Evolutionary conservation across 2,113 vertebrate species (phyloP), one percentile per base, ranked within the genome.

Genomic region (Dipodomys spectabilis): DNA sequence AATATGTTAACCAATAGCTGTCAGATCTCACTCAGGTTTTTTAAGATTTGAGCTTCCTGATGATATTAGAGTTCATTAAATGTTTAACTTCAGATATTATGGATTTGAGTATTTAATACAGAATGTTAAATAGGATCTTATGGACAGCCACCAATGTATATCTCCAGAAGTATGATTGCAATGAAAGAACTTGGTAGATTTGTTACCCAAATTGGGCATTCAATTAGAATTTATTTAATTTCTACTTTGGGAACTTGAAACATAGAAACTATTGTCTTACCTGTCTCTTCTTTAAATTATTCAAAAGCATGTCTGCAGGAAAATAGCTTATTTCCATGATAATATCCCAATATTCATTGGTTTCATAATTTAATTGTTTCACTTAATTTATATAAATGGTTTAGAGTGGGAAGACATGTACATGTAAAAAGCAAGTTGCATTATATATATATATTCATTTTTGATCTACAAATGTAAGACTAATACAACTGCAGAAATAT

Each of bases 401-500:
- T 97, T 53, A 39, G 15, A 98, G 97, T 98, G 96, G 96, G 96
- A 95, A 97, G 95, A 96, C 96, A 90, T 98, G 91, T 95, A 98
- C 97, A 97, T 97, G 97, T 98, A 97, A 97, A 97, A 98, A 98
- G 98, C 98, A 98, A 98, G 97, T 98, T 97, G 97, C 97, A 97
- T 97, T 98, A 97, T 97, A 98, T 98, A 98, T 98, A 94, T 96
- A 92, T 91, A 96, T 96, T 97, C 92, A 28, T 96, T 96, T 97
- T 97, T 96, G 79, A 96, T 97, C 95, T 97, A 95, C 98, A 98
- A 91, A 94, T 97, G 96, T 97, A 97, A 98, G 95, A 97, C 95
- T 96, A 97, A 97, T 97, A 98, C 91, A 95, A 98, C 82, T 97
- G 94, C 98, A 98, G 98, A 98, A 98, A 98, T 99, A 98, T 98